Evolutionary conservation across 2,888 invertebrate genomes (phyloP), one percentile per base, ranked within the genome.

Genomic region (Kryphioiulus occultus): DNA sequence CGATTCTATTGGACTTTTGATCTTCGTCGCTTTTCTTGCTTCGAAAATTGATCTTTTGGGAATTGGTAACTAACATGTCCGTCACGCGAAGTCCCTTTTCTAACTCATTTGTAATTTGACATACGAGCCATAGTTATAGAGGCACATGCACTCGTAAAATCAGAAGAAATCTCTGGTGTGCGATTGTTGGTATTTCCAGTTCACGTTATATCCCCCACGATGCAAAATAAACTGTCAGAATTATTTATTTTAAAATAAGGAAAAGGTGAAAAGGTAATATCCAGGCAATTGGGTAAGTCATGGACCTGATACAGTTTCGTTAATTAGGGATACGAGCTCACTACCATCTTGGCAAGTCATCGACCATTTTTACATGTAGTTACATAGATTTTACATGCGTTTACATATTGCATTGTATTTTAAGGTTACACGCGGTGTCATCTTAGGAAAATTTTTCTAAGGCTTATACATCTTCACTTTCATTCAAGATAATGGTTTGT

Each of bases 41-140:
- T 59, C n/a, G 59, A 59, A 59, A 59, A 59, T 59, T 19, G 59
- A 59, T 59, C 59, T 59, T 19, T 59, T 59, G 59, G 59, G 59
- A 59, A 59, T 59, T 59, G 59, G 59, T 59, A 59, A 59, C 59
- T 59, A 59, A 59, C 59, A 59, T n/a, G 59, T 59, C n/a, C 59
- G 59, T 59, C 59, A 59, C 59, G 59, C 59, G 2, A 59, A 59
- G 59, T 59, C 59, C 59, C n/a, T 59, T 59, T 59, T 59, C 59
- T 59, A 59, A 59, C 59, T n/a, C 59, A 59, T 59, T 59, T 59
- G 59, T 59, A 59, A 59, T 59, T 59, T 59, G 59, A 59, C 4
- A 59, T 19, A 59, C 59, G 59, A 59, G 59, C 59, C 59, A n/a
- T 59, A 5, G 59, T 59, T 59, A 59, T n/a, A n/a, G 1, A n/a